A percentile compares a stretch with the other conserved stretches of the same genome.
These are phyloP conservation scores for Pristionchus exspectatus DNA, from an alignment of 2,888 invertebrate genomes.

Conservation along the genomic window DNA sequence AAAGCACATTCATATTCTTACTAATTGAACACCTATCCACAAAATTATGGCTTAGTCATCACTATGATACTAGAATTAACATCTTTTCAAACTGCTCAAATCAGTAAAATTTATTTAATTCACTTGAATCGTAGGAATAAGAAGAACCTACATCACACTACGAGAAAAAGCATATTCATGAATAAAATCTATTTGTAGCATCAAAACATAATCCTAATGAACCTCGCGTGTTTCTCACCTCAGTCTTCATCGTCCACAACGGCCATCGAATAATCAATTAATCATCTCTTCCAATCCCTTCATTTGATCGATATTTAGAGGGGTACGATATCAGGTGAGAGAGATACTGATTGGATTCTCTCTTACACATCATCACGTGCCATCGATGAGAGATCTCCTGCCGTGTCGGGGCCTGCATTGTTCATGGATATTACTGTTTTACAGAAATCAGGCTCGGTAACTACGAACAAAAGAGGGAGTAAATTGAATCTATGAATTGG, in stretches of 20 bases:
- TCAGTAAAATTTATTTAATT: too few relatives aligned
- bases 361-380: constrained; percentile 52
- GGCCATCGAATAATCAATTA: too few relatives aligned
- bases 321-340: constrained; percentile 28
- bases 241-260: constrained; percentile 31
- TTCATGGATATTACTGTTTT: background rate
- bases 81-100: too few relatives aligned
- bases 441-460: background rate
- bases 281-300: constrained; percentile 15
- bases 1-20: background rate
- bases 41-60: background rate
- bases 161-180: too few relatives aligned
- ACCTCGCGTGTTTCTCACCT: constrained; percentile 51
- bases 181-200: too few relatives aligned
- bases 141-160: too few relatives aligned
- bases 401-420: constrained; percentile 45
- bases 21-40: background rate
- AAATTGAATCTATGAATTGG: background rate
- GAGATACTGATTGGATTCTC: constrained; percentile 16
- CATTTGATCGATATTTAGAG: constrained; percentile 34
- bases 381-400: constrained; percentile 38
- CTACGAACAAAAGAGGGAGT: background rate
- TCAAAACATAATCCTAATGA: background rate
- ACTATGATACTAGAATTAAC: too few relatives aligned
- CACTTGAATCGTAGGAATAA: too few relatives aligned